phyloP scores from a whole-genome alignment of 1,140 invertebrate species.

The Hypothenemus hampei region DNA sequence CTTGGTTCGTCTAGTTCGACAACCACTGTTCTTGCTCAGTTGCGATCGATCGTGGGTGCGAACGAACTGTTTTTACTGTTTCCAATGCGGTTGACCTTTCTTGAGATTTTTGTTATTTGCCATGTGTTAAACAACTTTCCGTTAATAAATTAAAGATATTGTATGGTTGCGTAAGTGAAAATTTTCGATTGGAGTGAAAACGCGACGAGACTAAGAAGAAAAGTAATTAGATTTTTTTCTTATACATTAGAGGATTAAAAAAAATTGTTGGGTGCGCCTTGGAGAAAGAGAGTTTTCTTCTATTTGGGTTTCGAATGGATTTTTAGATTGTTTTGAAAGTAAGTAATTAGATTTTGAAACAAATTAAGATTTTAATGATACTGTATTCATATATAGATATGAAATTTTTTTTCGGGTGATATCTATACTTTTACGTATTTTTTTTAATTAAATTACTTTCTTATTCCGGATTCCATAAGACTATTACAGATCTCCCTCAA shows the following conservation, averaged over 20 bases:
- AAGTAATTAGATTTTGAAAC: no score
- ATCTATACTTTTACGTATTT: no score
- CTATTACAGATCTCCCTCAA: no score
- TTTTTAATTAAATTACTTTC: no score
- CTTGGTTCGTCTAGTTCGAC: constrained; percentile 4
- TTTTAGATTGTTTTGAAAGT: neutral
- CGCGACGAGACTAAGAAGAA: neutral
- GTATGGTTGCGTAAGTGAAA: neutral
- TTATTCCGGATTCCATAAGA: no score
- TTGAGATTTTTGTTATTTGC: constrained; percentile 12
- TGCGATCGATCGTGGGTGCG: constrained; percentile 9
- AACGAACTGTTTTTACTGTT: constrained; percentile 5
- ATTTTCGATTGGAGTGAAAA: constrained; percentile 3
- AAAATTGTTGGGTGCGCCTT: neutral
- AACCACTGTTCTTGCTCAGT: neutral
- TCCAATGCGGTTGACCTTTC: constrained; percentile 17
- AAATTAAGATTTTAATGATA: no score
- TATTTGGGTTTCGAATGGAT: neutral
- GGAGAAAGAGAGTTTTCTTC: neutral
- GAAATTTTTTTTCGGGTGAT: no score
- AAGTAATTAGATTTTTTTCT: neutral
- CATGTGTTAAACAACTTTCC: constrained; percentile 11
- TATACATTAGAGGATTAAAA: neutral
- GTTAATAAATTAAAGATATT: constrained; percentile 2
- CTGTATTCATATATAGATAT: no score